Evolutionary conservation across 1,140 invertebrate species (phyloP).

Genomic region (Yoshiicerus persimilis): DNA sequence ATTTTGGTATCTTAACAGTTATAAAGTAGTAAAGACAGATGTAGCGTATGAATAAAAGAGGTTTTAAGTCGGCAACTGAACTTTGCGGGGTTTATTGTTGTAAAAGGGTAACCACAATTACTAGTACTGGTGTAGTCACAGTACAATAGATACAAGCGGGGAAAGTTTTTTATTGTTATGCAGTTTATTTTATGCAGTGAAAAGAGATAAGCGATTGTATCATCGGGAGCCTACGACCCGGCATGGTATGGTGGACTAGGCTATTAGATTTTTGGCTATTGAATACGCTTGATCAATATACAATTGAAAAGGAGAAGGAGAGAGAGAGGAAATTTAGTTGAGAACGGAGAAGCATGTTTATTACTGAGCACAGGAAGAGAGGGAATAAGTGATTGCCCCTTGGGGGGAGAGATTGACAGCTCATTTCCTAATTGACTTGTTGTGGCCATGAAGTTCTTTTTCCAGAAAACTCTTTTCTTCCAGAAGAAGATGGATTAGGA

Average conservation of each 20-base stretch:
- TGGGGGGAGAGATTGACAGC: slow-evolving; percentile 2
- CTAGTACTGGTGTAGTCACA: too few species aligned
- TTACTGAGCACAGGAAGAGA: background rate
- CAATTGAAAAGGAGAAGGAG: background rate
- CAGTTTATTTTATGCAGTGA: background rate
- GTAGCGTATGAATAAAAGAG: too few species aligned
- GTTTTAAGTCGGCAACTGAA: background rate
- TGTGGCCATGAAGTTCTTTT: slow-evolving; percentile 13
- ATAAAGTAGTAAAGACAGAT: too few species aligned
- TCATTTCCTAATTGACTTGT: slow-evolving; percentile 18
- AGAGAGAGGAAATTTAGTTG: background rate
- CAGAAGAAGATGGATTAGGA: background rate
- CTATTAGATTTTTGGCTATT: background rate
- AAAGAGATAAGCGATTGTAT: background rate
- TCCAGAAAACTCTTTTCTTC: background rate
- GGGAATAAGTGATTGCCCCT: slow-evolving; percentile 12
- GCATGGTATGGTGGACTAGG: background rate
- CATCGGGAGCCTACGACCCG: background rate
- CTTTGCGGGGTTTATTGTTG: background rate
- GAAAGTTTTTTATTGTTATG: background rate
- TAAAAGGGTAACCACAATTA: background rate
- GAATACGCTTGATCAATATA: background rate
- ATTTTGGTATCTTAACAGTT: too few species aligned
- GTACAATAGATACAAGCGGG: background rate
- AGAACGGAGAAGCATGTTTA: background rate